Evolutionary conservation across 2,797 vertebrate genomes (phyloP).

Genomic region (Xyrichtys novacula): DNA sequence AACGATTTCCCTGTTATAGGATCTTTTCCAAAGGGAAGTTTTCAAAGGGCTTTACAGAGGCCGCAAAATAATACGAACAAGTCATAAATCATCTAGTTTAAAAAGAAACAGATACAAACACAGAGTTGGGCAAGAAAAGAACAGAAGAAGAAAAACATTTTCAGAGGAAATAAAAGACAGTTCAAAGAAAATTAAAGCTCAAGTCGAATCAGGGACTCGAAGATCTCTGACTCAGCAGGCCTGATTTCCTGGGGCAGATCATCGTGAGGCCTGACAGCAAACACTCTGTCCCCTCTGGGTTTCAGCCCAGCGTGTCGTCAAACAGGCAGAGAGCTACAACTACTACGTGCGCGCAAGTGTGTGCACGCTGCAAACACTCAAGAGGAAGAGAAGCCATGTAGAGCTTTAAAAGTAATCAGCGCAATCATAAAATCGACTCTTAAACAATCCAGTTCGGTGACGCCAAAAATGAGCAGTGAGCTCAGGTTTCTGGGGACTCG

Average conservation of each 20-base stretch:
- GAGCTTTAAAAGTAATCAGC: background rate
- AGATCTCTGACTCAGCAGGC: background rate
- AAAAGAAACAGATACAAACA: background rate
- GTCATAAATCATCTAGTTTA: background rate
- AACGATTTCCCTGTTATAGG: too few relatives aligned
- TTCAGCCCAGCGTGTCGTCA: background rate
- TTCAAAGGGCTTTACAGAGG: background rate
- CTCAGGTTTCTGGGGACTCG: background rate
- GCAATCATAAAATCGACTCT: background rate
- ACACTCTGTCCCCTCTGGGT: background rate
- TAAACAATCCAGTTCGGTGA: background rate
- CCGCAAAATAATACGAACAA: background rate
- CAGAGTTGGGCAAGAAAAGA: background rate
- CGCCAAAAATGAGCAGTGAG: background rate
- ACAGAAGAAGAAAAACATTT: background rate
- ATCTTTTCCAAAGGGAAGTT: background rate
- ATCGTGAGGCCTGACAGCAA: background rate
- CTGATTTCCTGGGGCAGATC: background rate
- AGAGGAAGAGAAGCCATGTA: background rate
- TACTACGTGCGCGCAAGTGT: background rate
- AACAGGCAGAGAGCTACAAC: background rate
- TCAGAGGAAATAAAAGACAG: constrained; percentile 1
- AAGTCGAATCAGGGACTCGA: background rate
- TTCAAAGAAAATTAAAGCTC: constrained; percentile 6
- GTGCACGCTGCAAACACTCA: background rate